Evolutionary conservation across 2,888 invertebrate species (phyloP).

Genomic region (Clistopyga incitator): DNA sequence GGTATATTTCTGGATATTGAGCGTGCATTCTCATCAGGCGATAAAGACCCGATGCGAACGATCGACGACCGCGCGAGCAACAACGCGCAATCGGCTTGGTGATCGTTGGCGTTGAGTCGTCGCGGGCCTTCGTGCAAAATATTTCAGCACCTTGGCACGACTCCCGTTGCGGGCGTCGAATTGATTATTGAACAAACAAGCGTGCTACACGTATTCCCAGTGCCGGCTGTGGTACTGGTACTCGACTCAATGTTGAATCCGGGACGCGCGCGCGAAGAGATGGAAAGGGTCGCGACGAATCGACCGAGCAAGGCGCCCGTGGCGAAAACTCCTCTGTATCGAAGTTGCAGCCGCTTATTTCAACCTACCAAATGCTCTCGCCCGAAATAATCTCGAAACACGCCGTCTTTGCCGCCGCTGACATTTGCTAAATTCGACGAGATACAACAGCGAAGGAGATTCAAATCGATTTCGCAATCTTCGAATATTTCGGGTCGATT

Average conservation of each 20-base stretch:
- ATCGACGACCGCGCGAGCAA: neutral
- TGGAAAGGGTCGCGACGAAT: slow-evolving; percentile 60
- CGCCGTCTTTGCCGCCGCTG: slow-evolving; percentile 51
- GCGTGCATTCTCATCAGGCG: neutral
- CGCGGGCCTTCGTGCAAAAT: slow-evolving; percentile 73
- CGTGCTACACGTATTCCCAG: slow-evolving; percentile 54
- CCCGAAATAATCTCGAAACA: slow-evolving; percentile 63
- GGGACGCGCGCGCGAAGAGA: slow-evolving; percentile 48
- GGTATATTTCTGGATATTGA: neutral
- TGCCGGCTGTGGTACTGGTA: slow-evolving; percentile 49
- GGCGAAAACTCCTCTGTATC: slow-evolving; percentile 46
- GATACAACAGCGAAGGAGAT: slow-evolving; percentile 7
- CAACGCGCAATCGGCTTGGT: neutral
- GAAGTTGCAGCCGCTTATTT: slow-evolving; percentile 63
- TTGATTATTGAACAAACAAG: slow-evolving; percentile 81
- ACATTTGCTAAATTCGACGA: slow-evolving; percentile 56
- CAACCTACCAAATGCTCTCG: slow-evolving; percentile 56
- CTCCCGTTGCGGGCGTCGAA: slow-evolving; percentile 74
- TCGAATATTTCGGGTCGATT: neutral
- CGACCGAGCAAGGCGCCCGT: slow-evolving; percentile 60
- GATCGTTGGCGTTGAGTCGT: slow-evolving; percentile 8
- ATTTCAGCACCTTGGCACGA: slow-evolving; percentile 75
- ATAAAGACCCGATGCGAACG: neutral
- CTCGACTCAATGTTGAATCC: slow-evolving; percentile 52
- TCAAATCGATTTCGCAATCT: neutral